Evolutionary conservation across 2,888 invertebrate species (phyloP).

Genomic region (Copidosoma aretas): DNA sequence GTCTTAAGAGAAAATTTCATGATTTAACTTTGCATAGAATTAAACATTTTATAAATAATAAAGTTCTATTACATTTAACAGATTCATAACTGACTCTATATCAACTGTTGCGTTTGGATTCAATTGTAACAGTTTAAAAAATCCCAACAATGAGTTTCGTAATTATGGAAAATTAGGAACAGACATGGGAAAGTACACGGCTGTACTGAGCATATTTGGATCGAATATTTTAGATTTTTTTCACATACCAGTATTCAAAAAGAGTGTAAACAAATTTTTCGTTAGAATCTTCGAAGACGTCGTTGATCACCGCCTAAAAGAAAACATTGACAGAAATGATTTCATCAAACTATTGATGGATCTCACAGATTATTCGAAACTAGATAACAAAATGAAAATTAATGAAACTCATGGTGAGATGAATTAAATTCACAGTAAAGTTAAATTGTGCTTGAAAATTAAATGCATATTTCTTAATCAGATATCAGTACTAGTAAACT

Average conservation of each 20-base stretch:
- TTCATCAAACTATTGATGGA: slow-evolving; percentile 59
- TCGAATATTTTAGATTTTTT: slow-evolving; percentile 50
- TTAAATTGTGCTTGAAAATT: neutral
- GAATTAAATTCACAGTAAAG: neutral
- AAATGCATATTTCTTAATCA: neutral
- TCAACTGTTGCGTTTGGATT: slow-evolving; percentile 55
- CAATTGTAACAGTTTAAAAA: slow-evolving; percentile 46
- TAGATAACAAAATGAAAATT: neutral
- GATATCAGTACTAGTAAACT: slow-evolving; percentile 36
- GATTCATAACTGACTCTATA: slow-evolving; percentile 53
- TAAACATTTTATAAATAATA: neutral
- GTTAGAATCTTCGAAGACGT: slow-evolving; percentile 54
- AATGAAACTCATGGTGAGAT: slow-evolving; percentile 1
- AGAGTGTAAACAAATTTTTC: slow-evolving; percentile 55
- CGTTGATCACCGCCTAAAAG: slow-evolving; percentile 52
- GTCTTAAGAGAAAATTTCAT: slow-evolving; percentile 36
- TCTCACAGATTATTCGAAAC: slow-evolving; percentile 48
- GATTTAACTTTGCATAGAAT: neutral
- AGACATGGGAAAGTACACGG: slow-evolving; percentile 35
- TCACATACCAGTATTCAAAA: slow-evolving; percentile 46
- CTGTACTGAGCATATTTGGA: slow-evolving; percentile 44
- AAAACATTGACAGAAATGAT: slow-evolving; percentile 55
- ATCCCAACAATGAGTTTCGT: slow-evolving; percentile 49
- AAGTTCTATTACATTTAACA: neutral
- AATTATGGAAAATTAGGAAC: slow-evolving; percentile 49